A percentile compares a stretch with the other conserved stretches of the same genome.
These are phyloP conservation scores for Psammodynastes pulverulentus DNA, from an alignment of 2,113 vertebrate genomes.

Conservation along the genomic window DNA sequence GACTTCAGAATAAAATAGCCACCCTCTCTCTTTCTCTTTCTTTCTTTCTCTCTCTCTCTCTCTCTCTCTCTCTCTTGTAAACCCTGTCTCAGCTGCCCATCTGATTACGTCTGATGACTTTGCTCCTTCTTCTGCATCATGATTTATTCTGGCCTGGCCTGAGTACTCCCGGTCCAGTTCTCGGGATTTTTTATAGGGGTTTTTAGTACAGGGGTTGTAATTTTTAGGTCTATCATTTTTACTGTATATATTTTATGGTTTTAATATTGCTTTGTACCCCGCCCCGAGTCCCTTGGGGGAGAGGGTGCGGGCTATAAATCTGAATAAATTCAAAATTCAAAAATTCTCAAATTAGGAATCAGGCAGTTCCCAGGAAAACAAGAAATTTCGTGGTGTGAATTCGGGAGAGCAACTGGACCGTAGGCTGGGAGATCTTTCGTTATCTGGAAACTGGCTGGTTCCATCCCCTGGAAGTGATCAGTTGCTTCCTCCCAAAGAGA, in stretches of 20 bases:
- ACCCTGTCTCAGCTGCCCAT: constrained; percentile 36
- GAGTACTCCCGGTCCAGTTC: no score
- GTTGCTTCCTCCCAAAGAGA: constrained; percentile 51
- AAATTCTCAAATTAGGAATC: constrained; percentile 62
- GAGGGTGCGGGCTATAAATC: no score
- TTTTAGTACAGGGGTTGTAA: no score
- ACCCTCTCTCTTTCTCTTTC: constrained; percentile 16
- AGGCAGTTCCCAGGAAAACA: constrained; percentile 49
- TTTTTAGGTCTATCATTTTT: no score
- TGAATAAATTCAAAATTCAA: no score
- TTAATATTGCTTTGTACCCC: no score
- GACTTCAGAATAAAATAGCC: constrained; percentile 22
- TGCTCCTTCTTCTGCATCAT: constrained; percentile 47
- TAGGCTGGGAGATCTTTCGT: constrained; percentile 58
- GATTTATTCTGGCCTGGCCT: no score
- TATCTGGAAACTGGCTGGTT: constrained; percentile 55
- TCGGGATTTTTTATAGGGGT: no score
- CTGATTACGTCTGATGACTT: constrained; percentile 51
- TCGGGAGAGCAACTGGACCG: constrained; percentile 54
- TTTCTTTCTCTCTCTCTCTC: constrained; percentile 38
- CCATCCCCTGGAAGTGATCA: constrained; percentile 59
- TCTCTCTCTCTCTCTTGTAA: constrained; percentile 28
- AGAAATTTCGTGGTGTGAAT: constrained; percentile 52
- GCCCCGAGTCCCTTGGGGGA: no score
- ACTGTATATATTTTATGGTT: no score